Conservation (phyloP, 2,797 vertebrate genomes). For the Gymnoscopelus braueri region DNA sequence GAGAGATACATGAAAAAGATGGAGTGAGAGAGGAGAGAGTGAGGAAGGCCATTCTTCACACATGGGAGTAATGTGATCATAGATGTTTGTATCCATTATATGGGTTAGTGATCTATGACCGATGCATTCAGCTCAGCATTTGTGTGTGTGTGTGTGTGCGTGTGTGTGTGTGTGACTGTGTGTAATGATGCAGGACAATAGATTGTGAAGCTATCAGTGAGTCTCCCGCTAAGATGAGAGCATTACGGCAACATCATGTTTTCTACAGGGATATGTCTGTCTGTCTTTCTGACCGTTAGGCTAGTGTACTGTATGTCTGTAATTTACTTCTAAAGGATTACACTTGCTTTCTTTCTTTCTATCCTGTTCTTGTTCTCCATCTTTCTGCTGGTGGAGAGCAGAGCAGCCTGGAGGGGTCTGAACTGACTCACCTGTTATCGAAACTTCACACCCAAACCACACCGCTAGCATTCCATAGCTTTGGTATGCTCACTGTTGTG, state of each 20-base stretch:
- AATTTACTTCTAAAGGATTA: no score
- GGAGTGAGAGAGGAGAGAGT: conserved; percentile 1
- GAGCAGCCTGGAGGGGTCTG: conserved; percentile 12
- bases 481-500: not conserved
- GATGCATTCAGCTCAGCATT: conserved; percentile 21
- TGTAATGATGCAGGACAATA: conserved; percentile 44
- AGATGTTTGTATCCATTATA: conserved; percentile 26
- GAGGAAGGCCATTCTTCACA: conserved; percentile 35
- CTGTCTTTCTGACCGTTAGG: not conserved
- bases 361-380: no score
- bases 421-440: conserved; percentile 16
- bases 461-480: conserved; percentile 1
- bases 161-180: conserved; percentile 12
- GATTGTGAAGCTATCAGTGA: conserved; percentile 34
- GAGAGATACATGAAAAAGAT: not conserved
- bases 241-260: conserved; percentile 17
- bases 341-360: no score
- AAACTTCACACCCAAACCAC: not conserved
- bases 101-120: conserved; percentile 5
- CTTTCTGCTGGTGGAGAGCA: no score
- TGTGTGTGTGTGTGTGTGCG: conserved; percentile 10
- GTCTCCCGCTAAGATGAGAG: conserved; percentile 38
- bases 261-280: not conserved
- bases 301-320: no score
- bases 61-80: conserved; percentile 40